Conservation (phyloP, 2,888 invertebrate species). For the Leptinotarsa peninsularis region DNA sequence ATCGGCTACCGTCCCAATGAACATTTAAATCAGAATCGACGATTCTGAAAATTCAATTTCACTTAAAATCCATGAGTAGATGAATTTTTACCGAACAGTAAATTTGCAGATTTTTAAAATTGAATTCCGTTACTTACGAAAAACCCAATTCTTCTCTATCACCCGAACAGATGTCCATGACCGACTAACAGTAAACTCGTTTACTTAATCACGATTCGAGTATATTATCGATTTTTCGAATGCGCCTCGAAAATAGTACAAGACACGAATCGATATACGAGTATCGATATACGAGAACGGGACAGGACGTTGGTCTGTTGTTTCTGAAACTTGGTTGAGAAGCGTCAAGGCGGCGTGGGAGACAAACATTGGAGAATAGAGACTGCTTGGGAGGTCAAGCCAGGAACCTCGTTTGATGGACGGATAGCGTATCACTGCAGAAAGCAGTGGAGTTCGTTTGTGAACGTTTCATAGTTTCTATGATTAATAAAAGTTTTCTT, state of each 20-base stretch:
- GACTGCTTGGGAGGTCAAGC: constrained; percentile 60
- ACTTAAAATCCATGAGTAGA: too few species aligned
- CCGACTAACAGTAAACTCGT: constrained; percentile 61
- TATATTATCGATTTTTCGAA: constrained; percentile 41
- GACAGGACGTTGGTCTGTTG: constrained; percentile 42
- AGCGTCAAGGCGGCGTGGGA: constrained; percentile 55
- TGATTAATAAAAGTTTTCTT: neutral
- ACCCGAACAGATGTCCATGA: constrained; percentile 25
- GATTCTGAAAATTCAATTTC: too few species aligned
- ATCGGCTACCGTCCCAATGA: too few species aligned
- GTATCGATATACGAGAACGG: constrained; percentile 42
- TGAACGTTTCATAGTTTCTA: neutral
- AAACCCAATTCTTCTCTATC: neutral
- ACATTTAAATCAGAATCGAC: too few species aligned
- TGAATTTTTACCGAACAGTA: neutral
- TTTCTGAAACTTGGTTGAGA: constrained; percentile 31
- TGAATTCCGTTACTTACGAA: neutral
- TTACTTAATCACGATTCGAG: constrained; percentile 59
- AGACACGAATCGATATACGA: constrained; percentile 38
- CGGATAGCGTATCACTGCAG: constrained; percentile 19
- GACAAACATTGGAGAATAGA: constrained; percentile 43
- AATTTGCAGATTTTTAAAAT: neutral
- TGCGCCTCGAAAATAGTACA: constrained; percentile 36
- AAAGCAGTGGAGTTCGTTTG: constrained; percentile 18
- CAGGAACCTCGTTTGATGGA: constrained; percentile 47